These are phyloP conservation scores for Xylophagus ater DNA, from an alignment of 2,888 invertebrate genomes.

Conservation along the genomic window DNA sequence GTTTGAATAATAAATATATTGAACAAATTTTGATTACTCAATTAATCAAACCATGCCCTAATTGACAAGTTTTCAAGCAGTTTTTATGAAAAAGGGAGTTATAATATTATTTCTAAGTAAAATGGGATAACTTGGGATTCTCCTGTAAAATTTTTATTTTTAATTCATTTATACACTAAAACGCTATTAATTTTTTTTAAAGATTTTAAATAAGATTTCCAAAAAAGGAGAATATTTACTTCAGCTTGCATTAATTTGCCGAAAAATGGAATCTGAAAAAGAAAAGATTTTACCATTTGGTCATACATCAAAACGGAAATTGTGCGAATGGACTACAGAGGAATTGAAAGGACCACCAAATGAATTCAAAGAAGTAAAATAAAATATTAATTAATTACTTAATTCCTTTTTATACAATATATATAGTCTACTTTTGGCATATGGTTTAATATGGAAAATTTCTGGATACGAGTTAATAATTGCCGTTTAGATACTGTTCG, in stretches of 20 bases:
- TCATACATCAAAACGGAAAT: slow-evolving; percentile 22
- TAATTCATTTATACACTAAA: too few relatives aligned
- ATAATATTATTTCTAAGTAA: too few relatives aligned
- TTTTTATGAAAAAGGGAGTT: too few relatives aligned
- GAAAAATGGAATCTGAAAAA: slow-evolving; percentile 52
- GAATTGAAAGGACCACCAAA: slow-evolving; percentile 30
- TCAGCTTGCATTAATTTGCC: slow-evolving; percentile 51
- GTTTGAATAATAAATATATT: too few relatives aligned
- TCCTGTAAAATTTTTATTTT: too few relatives aligned
- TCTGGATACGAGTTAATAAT: slow-evolving; percentile 53
- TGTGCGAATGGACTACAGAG: slow-evolving; percentile 29
- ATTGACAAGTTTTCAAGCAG: too few relatives aligned
- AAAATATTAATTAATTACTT: too few relatives aligned
- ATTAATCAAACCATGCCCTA: too few relatives aligned
- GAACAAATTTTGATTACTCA: too few relatives aligned
- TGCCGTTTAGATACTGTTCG: slow-evolving; percentile 44
- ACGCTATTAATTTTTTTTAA: too few relatives aligned
- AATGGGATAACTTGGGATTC: too few relatives aligned
- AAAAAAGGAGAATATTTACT: slow-evolving; percentile 49
- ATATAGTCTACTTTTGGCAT: slow-evolving; percentile 42
- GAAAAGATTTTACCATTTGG: slow-evolving; percentile 42
- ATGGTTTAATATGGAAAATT: slow-evolving; percentile 54
- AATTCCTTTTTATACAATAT: too few relatives aligned
- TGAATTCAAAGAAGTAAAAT: slow-evolving; percentile 20
- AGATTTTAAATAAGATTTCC: slow-evolving; percentile 44